Conservation (phyloP, 2,113 vertebrate species). For the Oceanites oceanicus region DNA sequence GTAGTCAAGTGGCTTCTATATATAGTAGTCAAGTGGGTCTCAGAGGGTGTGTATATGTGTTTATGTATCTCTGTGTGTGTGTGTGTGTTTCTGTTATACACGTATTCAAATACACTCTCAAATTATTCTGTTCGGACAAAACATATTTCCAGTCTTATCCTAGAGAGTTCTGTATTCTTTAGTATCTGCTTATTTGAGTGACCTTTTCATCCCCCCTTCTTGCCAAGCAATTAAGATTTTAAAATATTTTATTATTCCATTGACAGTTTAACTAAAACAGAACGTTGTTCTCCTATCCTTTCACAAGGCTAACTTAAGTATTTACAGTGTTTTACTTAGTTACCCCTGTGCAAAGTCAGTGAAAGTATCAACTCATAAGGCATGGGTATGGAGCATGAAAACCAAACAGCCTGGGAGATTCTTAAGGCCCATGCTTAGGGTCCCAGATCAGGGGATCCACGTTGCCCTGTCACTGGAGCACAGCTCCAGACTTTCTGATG, state of each 20-base stretch:
- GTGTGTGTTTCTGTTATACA: not conserved
- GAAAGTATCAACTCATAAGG: not conserved
- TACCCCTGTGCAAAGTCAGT: too few relatives aligned
- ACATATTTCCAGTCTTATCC: not conserved
- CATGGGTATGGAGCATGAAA: not conserved
- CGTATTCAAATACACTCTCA: not conserved
- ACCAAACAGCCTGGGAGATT: not conserved
- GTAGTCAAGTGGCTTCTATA: not conserved
- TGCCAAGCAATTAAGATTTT: not conserved
- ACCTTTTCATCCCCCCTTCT: not conserved
- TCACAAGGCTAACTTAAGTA: not conserved
- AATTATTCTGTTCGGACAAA: not conserved
- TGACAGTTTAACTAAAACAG: not conserved
- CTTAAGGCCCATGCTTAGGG: not conserved
- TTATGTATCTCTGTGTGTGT: not conserved
- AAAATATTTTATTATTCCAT: not conserved
- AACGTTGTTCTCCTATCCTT: not conserved
- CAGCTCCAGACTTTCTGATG: not conserved
- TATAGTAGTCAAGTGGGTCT: not conserved
- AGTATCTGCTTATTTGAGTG: not conserved
- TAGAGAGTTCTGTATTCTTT: not conserved
- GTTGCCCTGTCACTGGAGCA: not conserved
- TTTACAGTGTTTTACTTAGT: not conserved
- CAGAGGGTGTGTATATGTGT: not conserved
- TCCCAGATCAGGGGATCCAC: not conserved